Conservation (phyloP, 2,888 invertebrate genomes). For the Ophraella communa region DNA sequence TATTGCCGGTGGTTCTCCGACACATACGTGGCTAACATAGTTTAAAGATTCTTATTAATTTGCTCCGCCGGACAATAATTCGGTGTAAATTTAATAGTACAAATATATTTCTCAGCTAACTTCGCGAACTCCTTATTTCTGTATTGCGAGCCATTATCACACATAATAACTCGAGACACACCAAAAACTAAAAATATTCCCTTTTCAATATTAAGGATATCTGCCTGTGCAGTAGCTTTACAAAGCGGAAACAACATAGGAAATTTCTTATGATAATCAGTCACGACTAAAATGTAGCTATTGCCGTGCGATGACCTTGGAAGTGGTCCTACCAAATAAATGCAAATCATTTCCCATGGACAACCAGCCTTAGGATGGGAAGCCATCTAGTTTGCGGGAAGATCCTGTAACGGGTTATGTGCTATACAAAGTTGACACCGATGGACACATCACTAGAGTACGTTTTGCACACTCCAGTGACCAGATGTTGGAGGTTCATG, state of each 20-base stretch:
- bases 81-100: too few species aligned
- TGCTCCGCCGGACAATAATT: too few species aligned
- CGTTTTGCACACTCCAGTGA: background rate
- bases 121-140: too few species aligned
- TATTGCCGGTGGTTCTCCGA: too few species aligned
- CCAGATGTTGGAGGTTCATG: background rate
- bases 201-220: background rate
- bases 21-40: too few species aligned
- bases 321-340: constrained; percentile 29
- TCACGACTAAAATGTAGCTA: constrained; percentile 15
- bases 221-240: constrained; percentile 10
- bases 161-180: constrained; percentile 10
- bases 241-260: constrained; percentile 13
- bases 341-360: constrained; percentile 41
- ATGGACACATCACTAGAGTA: background rate
- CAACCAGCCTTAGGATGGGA: background rate
- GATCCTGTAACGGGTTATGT: background rate
- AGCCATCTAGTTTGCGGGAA: background rate
- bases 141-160: constrained; percentile 26
- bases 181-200: constrained; percentile 22
- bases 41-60: too few species aligned
- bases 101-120: too few species aligned
- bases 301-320: constrained; percentile 20
- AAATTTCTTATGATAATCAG: constrained; percentile 22
- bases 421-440: background rate